A percentile compares a stretch with the other conserved stretches of the same genome.
phyloP scores from a whole-genome alignment of 2,888 invertebrate genomes.

The Parthenolecanium corni region DNA sequence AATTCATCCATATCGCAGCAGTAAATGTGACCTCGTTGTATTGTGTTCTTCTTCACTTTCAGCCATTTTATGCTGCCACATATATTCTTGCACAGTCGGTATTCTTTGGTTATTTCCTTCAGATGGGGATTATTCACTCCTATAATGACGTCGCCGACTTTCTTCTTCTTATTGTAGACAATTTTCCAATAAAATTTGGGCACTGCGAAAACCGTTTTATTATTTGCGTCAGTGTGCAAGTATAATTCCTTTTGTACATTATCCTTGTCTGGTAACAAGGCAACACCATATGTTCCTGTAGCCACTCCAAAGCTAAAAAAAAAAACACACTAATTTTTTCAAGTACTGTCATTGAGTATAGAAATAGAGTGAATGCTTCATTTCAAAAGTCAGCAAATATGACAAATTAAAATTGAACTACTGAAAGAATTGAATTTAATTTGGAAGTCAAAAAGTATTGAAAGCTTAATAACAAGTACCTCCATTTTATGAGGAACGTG shows the following conservation, averaged over 20 bases:
- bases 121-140: conserved; percentile 51
- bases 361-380: too few relatives aligned
- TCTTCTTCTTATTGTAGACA: conserved; percentile 43
- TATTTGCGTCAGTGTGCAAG: background rate
- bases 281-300: conserved; percentile 49
- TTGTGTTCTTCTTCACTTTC: conserved; percentile 39
- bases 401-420: too few relatives aligned
- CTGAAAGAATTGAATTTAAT: too few relatives aligned
- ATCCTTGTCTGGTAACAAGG: conserved; percentile 45
- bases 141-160: conserved; percentile 48
- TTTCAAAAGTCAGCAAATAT: too few relatives aligned
- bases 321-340: too few relatives aligned
- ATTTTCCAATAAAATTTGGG: conserved; percentile 49
- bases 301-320: background rate
- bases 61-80: conserved; percentile 42
- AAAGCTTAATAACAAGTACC: too few relatives aligned
- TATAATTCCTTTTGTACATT: conserved; percentile 37
- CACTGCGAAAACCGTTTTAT: conserved; percentile 35
- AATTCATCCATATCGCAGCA: conserved; percentile 51
- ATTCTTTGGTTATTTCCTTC: conserved; percentile 32
- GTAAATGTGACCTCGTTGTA: conserved; percentile 47
- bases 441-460: too few relatives aligned
- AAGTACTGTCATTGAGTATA: too few relatives aligned
- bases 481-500: too few relatives aligned
- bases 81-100: conserved; percentile 44